These are phyloP conservation scores for Porites cylindrica DNA, from an alignment of 92 coral and sea anemone species.

Conservation along the genomic window DNA sequence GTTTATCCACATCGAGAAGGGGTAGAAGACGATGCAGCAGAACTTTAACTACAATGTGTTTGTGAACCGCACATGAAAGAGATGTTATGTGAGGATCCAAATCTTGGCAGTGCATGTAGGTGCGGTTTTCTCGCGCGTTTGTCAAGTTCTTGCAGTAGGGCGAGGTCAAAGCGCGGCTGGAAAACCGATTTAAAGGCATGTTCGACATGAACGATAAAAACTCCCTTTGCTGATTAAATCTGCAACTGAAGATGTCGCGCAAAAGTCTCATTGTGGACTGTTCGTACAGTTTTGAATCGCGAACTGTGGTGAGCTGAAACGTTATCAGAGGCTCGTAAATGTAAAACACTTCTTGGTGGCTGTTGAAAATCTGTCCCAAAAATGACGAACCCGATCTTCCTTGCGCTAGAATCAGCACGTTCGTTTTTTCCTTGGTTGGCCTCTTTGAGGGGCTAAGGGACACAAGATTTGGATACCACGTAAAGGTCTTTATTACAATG, in stretches of 20 bases:
- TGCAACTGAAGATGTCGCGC: conserved; percentile 75
- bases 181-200: conserved; percentile 80
- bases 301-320: conserved; percentile 62
- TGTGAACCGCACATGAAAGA: conserved; percentile 61
- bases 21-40: conserved; percentile 76
- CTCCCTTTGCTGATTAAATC: conserved; percentile 77
- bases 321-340: conserved; percentile 87
- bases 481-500: conserved; percentile 10
- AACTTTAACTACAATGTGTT: conserved; percentile 70
- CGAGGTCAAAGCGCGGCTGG: conserved; percentile 78
- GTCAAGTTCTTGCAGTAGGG: conserved; percentile 67
- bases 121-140: conserved; percentile 6
- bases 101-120: conserved; percentile 51
- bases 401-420: conserved; percentile 83
- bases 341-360: conserved; percentile 81
- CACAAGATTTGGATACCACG: conserved; percentile 13
- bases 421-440: conserved; percentile 5
- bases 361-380: conserved; percentile 92
- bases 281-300: conserved; percentile 65
- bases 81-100: conserved; percentile 68
- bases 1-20: conserved; percentile 35
- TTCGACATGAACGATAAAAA: conserved; percentile 75
- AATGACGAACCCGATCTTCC: conserved; percentile 92
- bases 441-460: background rate
- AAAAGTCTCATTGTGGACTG: conserved; percentile 62